A percentile compares a stretch with the other conserved stretches of the same genome.
Evolutionary conservation across 2,888 invertebrate species (phyloP).

Genomic region (Calliphora vomitoria): DNA sequence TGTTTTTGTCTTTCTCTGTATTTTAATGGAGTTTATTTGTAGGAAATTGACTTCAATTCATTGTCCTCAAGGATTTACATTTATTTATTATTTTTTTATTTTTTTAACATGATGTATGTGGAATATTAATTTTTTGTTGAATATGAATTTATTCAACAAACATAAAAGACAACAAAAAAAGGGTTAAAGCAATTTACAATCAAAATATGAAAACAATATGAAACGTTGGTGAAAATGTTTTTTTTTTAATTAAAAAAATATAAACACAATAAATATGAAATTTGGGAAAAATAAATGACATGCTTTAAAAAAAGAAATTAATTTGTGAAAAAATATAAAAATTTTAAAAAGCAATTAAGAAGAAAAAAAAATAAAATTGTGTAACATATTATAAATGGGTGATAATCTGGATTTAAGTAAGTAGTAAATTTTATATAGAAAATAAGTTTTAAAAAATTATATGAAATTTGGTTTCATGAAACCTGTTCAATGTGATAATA

Average conservation of each 20-base stretch:
- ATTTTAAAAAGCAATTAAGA: too few species aligned
- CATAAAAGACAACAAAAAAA: background rate
- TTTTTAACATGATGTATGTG: conserved; percentile 32
- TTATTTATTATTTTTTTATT: background rate
- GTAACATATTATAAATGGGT: too few species aligned
- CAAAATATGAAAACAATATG: conserved; percentile 7
- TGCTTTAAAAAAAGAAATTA: background rate
- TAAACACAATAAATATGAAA: background rate
- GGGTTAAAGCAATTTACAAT: background rate
- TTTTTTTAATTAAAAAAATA: conserved; percentile 2
- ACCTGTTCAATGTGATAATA: too few species aligned
- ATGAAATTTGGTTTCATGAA: too few species aligned
- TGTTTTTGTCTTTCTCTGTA: background rate
- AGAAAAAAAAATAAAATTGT: too few species aligned
- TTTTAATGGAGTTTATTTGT: conserved; percentile 49
- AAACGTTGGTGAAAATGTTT: background rate
- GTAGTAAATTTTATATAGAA: too few species aligned
- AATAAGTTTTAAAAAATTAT: too few species aligned
- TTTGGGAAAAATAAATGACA: background rate
- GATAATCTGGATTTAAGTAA: too few species aligned
- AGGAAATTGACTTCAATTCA: conserved; percentile 53
- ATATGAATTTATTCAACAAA: background rate
- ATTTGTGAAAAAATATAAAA: too few species aligned
- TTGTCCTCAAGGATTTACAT: conserved; percentile 50
- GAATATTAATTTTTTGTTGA: conserved; percentile 31